Evolutionary conservation across 2,797 vertebrate species (phyloP).

Genomic region (Limosa lapponica): DNA sequence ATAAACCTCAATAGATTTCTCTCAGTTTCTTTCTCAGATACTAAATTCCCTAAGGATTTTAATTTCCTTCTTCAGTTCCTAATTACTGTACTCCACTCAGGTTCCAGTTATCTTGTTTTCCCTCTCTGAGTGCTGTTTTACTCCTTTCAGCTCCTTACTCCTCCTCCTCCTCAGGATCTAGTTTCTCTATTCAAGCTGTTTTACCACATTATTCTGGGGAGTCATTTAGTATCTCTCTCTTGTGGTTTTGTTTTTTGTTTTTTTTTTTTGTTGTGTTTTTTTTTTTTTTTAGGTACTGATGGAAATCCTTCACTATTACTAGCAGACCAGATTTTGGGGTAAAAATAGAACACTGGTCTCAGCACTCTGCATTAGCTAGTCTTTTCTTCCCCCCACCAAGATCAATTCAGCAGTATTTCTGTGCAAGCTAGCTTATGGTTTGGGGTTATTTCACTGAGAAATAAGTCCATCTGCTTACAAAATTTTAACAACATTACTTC

Average conservation of each 20-base stretch:
- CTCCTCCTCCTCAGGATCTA: background rate
- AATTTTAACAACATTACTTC: conserved; percentile 21
- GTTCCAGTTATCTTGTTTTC: conserved; percentile 35
- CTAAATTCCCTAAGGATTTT: conserved; percentile 43
- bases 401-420: conserved; percentile 15
- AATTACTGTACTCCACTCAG: conserved; percentile 41
- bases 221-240: background rate
- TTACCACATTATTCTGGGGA: background rate
- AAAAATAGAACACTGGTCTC: conserved; percentile 40
- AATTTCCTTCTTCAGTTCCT: conserved; percentile 61
- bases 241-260: background rate
- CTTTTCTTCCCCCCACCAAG: background rate
- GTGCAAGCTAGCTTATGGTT: conserved; percentile 35
- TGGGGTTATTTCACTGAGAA: conserved; percentile 38
- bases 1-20: conserved; percentile 27
- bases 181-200: conserved; percentile 26
- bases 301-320: conserved; percentile 2
- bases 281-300: background rate
- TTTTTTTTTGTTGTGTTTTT: background rate
- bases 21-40: conserved; percentile 17
- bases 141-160: conserved; percentile 2
- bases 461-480: conserved; percentile 23
- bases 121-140: background rate
- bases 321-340: background rate
- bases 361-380: background rate